A percentile compares a stretch with the other conserved stretches of the same genome.
These are phyloP conservation scores for Hofmannophila pseudospretella DNA, from an alignment of 2,888 invertebrate genomes.

Conservation along the genomic window DNA sequence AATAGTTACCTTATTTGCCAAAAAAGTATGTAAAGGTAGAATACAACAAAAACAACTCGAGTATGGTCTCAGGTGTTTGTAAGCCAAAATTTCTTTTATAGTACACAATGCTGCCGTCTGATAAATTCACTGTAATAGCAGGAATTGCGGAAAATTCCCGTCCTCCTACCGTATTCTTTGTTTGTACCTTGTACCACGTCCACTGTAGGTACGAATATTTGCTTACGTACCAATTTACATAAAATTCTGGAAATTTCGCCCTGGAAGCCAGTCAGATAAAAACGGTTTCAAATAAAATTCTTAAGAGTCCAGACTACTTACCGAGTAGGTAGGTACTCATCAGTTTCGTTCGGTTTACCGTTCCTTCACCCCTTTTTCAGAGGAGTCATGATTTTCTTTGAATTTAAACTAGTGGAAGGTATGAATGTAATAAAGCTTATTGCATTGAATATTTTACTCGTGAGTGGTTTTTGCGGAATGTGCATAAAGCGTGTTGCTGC, in stretches of 20 bases:
- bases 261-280: neutral
- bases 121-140: slow-evolving; percentile 19
- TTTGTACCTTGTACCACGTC: neutral
- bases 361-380: too few relatives aligned
- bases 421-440: neutral
- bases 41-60: too few relatives aligned
- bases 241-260: neutral
- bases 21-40: too few relatives aligned
- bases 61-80: slow-evolving; percentile 35
- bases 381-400: too few relatives aligned
- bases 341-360: too few relatives aligned
- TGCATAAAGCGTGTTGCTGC: too few relatives aligned
- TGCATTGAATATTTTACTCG: neutral
- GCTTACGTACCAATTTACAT: neutral
- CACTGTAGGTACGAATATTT: neutral
- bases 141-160: slow-evolving; percentile 4
- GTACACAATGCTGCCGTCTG: slow-evolving; percentile 18
- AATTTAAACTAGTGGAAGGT: too few relatives aligned
- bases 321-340: too few relatives aligned
- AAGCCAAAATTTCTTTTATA: slow-evolving; percentile 27
- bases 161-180: slow-evolving; percentile 11
- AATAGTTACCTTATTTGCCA: too few relatives aligned
- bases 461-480: too few relatives aligned
- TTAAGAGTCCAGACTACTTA: too few relatives aligned
- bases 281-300: too few relatives aligned